These are phyloP conservation scores for Theocolax elegans DNA, from an alignment of 1,140 invertebrate genomes.

Conservation along the genomic window DNA sequence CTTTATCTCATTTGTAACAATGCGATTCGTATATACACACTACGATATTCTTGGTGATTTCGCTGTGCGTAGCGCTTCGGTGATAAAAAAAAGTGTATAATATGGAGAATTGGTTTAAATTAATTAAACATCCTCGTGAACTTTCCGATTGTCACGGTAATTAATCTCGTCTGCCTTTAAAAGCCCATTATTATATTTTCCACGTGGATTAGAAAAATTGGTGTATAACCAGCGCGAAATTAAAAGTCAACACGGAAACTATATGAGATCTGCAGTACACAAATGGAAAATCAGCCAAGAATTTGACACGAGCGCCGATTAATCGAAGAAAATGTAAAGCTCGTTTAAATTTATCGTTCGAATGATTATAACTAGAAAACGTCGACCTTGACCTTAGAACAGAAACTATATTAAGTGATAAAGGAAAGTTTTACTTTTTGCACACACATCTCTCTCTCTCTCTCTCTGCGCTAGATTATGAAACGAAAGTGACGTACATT, in stretches of 20 bases:
- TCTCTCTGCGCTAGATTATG: neutral
- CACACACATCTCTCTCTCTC: neutral
- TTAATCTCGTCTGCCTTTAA: neutral
- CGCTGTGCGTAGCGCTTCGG: neutral
- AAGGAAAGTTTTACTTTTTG: slow-evolving; percentile 32
- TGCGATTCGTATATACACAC: slow-evolving; percentile 3
- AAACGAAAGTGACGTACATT: slow-evolving; percentile 12
- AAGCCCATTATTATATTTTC: neutral
- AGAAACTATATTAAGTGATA: slow-evolving; percentile 27
- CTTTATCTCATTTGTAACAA: slow-evolving; percentile 19
- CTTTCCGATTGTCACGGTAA: neutral
- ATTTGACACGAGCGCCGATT: slow-evolving; percentile 6
- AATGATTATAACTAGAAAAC: slow-evolving; percentile 16
- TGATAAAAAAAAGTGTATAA: neutral
- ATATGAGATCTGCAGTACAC: no score
- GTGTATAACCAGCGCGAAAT: no score
- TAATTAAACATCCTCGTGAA: neutral
- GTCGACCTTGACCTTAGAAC: slow-evolving; percentile 37
- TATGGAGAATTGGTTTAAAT: neutral
- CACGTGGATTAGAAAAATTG: neutral
- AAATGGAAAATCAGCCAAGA: neutral
- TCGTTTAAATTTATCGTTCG: slow-evolving; percentile 18
- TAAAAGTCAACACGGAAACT: no score
- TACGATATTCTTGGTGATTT: neutral
- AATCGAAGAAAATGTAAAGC: slow-evolving; percentile 19